Evolutionary conservation across 2,888 invertebrate species (phyloP).

Genomic region (Hyppa rectilinea): DNA sequence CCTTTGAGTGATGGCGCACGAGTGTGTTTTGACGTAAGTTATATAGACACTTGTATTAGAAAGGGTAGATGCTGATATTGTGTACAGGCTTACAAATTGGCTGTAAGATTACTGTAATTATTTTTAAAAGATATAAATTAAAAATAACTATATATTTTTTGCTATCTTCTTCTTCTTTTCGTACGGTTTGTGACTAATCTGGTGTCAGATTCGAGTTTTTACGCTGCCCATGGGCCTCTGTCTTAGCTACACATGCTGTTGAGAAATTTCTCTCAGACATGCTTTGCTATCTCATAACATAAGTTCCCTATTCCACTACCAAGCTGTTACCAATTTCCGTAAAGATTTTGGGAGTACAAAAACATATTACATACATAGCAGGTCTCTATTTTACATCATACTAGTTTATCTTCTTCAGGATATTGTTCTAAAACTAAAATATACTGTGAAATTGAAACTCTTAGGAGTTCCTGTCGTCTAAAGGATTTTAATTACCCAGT

Average conservation of each 20-base stretch:
- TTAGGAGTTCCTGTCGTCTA: conserved; percentile 34
- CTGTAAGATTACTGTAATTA: not conserved
- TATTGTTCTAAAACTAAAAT: conserved; percentile 52
- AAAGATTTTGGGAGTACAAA: conserved; percentile 18
- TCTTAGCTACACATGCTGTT: too few relatives aligned
- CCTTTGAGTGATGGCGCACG: conserved; percentile 80
- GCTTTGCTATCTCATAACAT: not conserved
- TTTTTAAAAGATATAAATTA: not conserved
- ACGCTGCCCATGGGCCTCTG: too few relatives aligned
- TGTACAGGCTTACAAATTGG: not conserved
- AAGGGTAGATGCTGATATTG: conserved; percentile 41
- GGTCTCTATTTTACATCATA: conserved; percentile 18
- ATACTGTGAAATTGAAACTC: conserved; percentile 39
- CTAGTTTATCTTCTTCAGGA: conserved; percentile 9
- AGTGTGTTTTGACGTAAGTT: conserved; percentile 70
- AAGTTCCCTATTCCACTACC: not conserved
- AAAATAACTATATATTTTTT: not conserved
- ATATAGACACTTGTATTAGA: conserved; percentile 51
- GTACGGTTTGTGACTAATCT: too few relatives aligned
- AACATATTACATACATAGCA: too few relatives aligned
- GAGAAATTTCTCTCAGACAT: too few relatives aligned
- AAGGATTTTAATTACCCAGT: conserved; percentile 60
- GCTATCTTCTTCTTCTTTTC: too few relatives aligned
- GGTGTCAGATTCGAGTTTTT: too few relatives aligned
- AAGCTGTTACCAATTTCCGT: conserved; percentile 5